Percentiles rank a stretch among this genome's conserved stretches.
Evolutionary conservation across 2,888 invertebrate genomes (phyloP).

Genomic region (Choristoneura rosaceana): DNA sequence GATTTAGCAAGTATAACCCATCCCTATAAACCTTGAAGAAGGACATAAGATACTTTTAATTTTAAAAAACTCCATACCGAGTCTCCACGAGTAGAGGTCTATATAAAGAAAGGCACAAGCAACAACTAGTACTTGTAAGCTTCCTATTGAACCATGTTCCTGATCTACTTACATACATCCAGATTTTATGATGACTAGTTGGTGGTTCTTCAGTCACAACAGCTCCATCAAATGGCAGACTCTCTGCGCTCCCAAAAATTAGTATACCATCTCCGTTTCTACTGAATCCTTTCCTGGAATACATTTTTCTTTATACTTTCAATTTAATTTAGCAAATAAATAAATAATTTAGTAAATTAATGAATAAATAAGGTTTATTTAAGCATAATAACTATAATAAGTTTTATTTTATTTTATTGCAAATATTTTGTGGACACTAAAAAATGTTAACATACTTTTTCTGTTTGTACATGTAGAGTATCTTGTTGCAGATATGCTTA

Average conservation of each 20-base stretch:
- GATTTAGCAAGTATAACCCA: too few species aligned
- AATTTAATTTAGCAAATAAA: too few species aligned
- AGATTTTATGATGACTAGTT: slow-evolving; percentile 58
- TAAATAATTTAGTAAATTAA: too few species aligned
- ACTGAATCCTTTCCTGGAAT: slow-evolving; percentile 55
- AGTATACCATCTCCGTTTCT: slow-evolving; percentile 61
- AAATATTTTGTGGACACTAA: not conserved
- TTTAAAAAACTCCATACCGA: too few species aligned
- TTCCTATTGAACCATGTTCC: not conserved
- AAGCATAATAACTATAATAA: too few species aligned
- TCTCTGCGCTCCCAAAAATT: slow-evolving; percentile 54
- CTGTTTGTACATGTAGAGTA: slow-evolving; percentile 23
- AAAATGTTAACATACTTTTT: slow-evolving; percentile 25
- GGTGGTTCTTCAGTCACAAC: slow-evolving; percentile 45
- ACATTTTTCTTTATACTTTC: not conserved
- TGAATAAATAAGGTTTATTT: too few species aligned
- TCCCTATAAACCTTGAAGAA: too few species aligned
- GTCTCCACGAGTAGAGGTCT: too few species aligned
- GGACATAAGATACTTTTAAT: too few species aligned
- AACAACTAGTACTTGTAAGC: too few species aligned
- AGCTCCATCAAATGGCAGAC: slow-evolving; percentile 44
- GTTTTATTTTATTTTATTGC: too few species aligned
- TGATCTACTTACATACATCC: slow-evolving; percentile 57
- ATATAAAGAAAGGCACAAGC: too few species aligned
- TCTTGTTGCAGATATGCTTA: slow-evolving; percentile 27